Conservation (phyloP, 2,113 vertebrate species). For the Thermophis baileyi region DNA sequence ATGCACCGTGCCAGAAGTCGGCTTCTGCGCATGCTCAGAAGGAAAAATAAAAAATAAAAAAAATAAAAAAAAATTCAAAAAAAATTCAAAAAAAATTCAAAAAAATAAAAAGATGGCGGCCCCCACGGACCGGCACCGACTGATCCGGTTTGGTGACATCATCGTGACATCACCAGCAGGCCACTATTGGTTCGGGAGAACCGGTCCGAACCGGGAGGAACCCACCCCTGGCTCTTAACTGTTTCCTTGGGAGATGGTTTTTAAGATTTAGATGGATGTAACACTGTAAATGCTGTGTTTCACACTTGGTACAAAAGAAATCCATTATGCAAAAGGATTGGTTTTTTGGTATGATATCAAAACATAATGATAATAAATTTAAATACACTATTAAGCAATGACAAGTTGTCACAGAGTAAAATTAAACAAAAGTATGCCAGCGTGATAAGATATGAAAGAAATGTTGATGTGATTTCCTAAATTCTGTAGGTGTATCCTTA, state of each 20-base stretch:
- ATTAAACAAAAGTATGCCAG: not conserved
- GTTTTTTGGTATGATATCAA: not conserved
- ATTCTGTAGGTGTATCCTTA: conserved; percentile 41
- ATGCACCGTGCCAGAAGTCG: too few relatives aligned
- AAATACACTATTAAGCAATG: conserved; percentile 9
- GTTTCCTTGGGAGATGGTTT: not conserved
- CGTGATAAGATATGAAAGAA: conserved; percentile 1
- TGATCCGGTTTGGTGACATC: too few relatives aligned
- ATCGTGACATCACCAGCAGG: too few relatives aligned
- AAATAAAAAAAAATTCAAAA: too few relatives aligned
- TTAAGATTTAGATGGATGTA: not conserved
- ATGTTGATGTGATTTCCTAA: conserved; percentile 16
- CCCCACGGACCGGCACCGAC: too few relatives aligned
- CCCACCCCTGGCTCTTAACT: not conserved
- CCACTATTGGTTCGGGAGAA: too few relatives aligned
- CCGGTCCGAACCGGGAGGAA: too few relatives aligned
- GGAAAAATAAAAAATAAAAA: too few relatives aligned
- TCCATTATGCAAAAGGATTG: not conserved
- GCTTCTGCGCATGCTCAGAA: too few relatives aligned
- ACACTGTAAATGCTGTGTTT: not conserved
- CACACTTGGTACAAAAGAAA: not conserved
- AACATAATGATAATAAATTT: conserved; percentile 12
- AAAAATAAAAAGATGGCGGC: too few relatives aligned
- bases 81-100: too few relatives aligned
- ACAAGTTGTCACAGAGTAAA: conserved; percentile 3